A percentile compares a stretch with the other conserved stretches of the same genome.
Conservation (phyloP, 2,888 invertebrate species). For the Spisula subtruncata region DNA sequence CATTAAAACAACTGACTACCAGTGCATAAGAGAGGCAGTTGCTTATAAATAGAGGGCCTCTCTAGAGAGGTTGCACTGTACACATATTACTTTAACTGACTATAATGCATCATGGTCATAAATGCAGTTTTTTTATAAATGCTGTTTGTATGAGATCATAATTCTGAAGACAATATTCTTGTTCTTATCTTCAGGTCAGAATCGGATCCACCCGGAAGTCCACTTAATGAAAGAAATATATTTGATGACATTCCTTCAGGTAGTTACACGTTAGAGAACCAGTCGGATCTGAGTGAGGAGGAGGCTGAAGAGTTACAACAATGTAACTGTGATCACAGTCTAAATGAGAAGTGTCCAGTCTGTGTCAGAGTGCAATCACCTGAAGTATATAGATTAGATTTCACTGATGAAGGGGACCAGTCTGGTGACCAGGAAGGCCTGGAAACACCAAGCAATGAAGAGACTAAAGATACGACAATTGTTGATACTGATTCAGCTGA, state of each 20-base stretch:
- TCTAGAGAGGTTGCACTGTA: too few species aligned
- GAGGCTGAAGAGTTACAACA: slow-evolving; percentile 50
- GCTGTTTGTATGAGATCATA: too few species aligned
- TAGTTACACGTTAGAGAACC: slow-evolving; percentile 56
- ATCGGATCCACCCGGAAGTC: slow-evolving; percentile 61
- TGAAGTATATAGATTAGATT: slow-evolving; percentile 70
- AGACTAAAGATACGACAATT: not conserved
- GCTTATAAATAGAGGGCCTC: too few species aligned
- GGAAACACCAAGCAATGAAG: slow-evolving; percentile 6
- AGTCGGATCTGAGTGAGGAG: slow-evolving; percentile 60
- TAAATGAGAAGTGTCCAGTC: slow-evolving; percentile 66
- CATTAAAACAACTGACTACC: too few species aligned
- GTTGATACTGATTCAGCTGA: not conserved
- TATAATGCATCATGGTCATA: too few species aligned
- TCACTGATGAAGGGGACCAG: slow-evolving; percentile 70
- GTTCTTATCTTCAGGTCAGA: slow-evolving; percentile 59
- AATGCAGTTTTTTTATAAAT: too few species aligned
- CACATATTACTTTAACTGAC: too few species aligned
- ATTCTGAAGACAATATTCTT: not conserved
- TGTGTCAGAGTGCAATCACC: slow-evolving; percentile 71
- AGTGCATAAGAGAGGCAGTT: too few species aligned
- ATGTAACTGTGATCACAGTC: slow-evolving; percentile 66
- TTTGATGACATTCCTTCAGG: slow-evolving; percentile 67
- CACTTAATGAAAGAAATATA: slow-evolving; percentile 56
- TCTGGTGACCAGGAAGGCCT: slow-evolving; percentile 62